Conservation (phyloP, 23 tunicate species). For the Pegea sp. region DNA sequence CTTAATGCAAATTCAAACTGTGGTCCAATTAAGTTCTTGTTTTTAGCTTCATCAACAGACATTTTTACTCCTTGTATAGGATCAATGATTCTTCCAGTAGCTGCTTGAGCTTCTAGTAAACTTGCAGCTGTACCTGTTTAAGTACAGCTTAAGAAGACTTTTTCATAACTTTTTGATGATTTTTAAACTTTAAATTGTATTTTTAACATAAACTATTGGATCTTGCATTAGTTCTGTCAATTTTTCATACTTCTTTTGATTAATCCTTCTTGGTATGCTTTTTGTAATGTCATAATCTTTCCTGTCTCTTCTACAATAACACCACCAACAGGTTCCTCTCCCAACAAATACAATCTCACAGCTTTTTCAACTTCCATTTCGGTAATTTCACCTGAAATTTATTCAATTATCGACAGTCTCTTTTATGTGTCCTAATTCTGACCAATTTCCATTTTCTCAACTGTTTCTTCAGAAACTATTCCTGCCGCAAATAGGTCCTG, state of each 20-base stretch:
- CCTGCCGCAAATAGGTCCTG: neutral
- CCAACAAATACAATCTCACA: neutral
- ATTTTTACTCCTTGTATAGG: constrained; percentile 59
- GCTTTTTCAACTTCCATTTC: neutral
- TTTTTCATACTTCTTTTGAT: neutral
- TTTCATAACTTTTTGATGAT: no score
- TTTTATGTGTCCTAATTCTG: no score
- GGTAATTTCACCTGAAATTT: neutral
- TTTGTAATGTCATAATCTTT: constrained; percentile 4
- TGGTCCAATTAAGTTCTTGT: constrained; percentile 58
- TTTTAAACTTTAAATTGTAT: neutral
- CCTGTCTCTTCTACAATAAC: neutral
- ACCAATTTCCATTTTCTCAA: neutral
- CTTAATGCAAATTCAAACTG: constrained; percentile 81
- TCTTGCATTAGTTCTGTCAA: neutral
- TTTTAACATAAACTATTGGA: neutral
- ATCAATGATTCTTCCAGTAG: constrained; percentile 88
- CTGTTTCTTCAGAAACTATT: neutral
- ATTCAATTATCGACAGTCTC: no score
- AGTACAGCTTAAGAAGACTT: neutral
- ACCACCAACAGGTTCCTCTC: neutral
- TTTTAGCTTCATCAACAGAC: constrained; percentile 80
- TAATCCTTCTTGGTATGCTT: neutral
- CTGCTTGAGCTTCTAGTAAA: constrained; percentile 98
- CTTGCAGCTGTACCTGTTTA: constrained; percentile 68